These are phyloP conservation scores for Mormyrops attenuatus DNA, from an alignment of 2,797 vertebrate species.

Conservation along the genomic window DNA sequence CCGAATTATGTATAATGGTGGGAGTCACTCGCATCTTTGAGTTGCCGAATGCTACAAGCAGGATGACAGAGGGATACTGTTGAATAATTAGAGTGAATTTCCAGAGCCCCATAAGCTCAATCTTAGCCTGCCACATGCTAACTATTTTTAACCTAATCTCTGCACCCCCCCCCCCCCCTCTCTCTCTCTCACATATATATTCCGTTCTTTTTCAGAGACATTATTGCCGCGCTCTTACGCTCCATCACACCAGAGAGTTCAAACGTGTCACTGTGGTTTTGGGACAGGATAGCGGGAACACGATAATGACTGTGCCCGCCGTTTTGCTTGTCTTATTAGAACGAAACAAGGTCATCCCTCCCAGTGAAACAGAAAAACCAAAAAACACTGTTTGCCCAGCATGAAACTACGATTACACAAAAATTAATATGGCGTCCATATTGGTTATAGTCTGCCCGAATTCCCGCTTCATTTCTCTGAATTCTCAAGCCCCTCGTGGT, in stretches of 20 bases:
- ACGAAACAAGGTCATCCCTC: slow-evolving; percentile 46
- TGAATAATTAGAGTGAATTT: slow-evolving; percentile 93
- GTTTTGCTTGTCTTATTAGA: slow-evolving; percentile 34
- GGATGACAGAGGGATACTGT: slow-evolving; percentile 79
- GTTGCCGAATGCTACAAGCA: slow-evolving; percentile 70
- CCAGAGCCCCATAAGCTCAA: slow-evolving; percentile 77
- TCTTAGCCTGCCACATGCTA: slow-evolving; percentile 71
- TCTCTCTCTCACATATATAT: slow-evolving; percentile 24
- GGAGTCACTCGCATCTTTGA: slow-evolving; percentile 79
- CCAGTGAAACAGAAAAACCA: slow-evolving; percentile 32
- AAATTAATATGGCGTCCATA: slow-evolving; percentile 38
- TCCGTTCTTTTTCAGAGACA: slow-evolving; percentile 39
- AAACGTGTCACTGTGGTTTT: slow-evolving; percentile 49
- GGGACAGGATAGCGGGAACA: slow-evolving; percentile 54
- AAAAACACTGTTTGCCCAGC: neutral
- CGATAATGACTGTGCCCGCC: slow-evolving; percentile 41
- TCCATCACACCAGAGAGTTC: slow-evolving; percentile 44
- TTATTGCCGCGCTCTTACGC: slow-evolving; percentile 32
- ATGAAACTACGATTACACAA: slow-evolving; percentile 37
- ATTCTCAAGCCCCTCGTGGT: neutral
- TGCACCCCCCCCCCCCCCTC: slow-evolving; percentile 39
- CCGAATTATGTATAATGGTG: slow-evolving; percentile 95
- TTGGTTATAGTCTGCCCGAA: slow-evolving; percentile 39
- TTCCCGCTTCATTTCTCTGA: neutral
- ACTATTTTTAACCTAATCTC: slow-evolving; percentile 78